Evolutionary conservation across 2,888 invertebrate species (phyloP).

Genomic region (Campoplex nolae): DNA sequence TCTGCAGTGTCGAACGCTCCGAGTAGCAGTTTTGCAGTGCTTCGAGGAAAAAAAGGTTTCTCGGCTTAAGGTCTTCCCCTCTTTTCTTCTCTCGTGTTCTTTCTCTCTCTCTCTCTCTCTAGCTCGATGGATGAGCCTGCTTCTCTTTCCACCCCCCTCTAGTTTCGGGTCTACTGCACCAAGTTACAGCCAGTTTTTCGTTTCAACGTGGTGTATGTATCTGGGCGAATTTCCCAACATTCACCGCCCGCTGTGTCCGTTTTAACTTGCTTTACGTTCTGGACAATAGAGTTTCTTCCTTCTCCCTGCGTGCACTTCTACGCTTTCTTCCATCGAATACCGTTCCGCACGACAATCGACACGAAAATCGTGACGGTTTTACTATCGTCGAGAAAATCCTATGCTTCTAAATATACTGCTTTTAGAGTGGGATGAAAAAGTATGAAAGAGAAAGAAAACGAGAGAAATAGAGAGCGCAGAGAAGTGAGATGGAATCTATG

Average conservation of each 20-base stretch:
- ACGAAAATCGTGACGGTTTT: constrained; percentile 78
- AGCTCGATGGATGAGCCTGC: constrained; percentile 11
- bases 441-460: constrained; percentile 34
- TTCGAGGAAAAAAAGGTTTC: constrained; percentile 50
- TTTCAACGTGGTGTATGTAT: constrained; percentile 51
- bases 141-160: constrained; percentile 54
- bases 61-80: constrained; percentile 54
- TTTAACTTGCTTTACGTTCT: constrained; percentile 67
- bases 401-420: constrained; percentile 75
- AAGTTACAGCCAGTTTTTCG: constrained; percentile 50
- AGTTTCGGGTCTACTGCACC: constrained; percentile 29
- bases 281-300: constrained; percentile 75
- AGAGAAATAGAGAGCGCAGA: constrained; percentile 10
- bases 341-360: constrained; percentile 71
- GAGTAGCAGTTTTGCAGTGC: constrained; percentile 51
- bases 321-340: constrained; percentile 53
- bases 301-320: constrained; percentile 34
- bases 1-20: constrained; percentile 15
- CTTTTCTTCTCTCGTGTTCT: background rate
- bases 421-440: background rate
- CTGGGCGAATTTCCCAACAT: constrained; percentile 77
- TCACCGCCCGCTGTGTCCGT: constrained; percentile 79
- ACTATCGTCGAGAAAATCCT: constrained; percentile 74
- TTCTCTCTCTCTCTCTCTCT: background rate
- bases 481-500: constrained; percentile 36